These are phyloP conservation scores for Diarsia dahlii DNA, from an alignment of 2,888 invertebrate genomes.

Conservation along the genomic window DNA sequence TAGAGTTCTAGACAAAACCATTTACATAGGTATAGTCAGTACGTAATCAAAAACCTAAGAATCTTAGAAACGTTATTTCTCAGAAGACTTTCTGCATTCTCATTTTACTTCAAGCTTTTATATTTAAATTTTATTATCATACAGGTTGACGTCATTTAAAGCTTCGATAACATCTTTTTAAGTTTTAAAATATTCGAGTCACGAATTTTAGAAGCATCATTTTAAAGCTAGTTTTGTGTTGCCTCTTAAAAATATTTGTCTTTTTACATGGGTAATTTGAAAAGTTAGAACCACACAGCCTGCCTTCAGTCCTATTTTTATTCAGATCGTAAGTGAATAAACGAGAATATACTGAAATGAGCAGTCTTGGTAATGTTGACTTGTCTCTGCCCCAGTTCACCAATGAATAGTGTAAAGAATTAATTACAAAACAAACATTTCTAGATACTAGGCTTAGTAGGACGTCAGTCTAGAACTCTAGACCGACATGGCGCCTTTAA, in stretches of 20 bases:
- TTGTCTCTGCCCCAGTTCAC: conserved; percentile 23
- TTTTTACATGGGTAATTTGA: not conserved
- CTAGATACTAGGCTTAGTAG: conserved; percentile 42
- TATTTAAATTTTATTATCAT: conserved; percentile 36
- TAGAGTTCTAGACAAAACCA: conserved; percentile 34
- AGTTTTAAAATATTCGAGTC: conserved; percentile 38
- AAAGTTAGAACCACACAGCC: not conserved
- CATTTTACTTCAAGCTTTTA: conserved; percentile 44
- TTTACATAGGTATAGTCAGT: conserved; percentile 9
- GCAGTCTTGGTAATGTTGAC: not conserved
- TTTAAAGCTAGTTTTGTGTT: conserved; percentile 4
- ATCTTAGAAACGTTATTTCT: conserved; percentile 19
- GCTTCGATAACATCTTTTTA: conserved; percentile 50
- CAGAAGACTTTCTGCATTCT: conserved; percentile 21
- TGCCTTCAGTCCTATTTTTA: not conserved
- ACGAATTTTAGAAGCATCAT: conserved; percentile 38
- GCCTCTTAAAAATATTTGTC: not conserved
- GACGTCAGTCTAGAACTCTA: conserved; percentile 48
- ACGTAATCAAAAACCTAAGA: conserved; percentile 13
- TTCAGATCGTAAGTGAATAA: not conserved
- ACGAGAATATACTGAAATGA: not conserved
- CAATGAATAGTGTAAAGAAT: conserved; percentile 17
- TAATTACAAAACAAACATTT: conserved; percentile 32
- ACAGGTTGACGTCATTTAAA: conserved; percentile 39
- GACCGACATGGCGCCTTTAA: conserved; percentile 50